Evolutionary conservation across 2,113 vertebrate species (phyloP).

Genomic region (Malurus cyaneus): DNA sequence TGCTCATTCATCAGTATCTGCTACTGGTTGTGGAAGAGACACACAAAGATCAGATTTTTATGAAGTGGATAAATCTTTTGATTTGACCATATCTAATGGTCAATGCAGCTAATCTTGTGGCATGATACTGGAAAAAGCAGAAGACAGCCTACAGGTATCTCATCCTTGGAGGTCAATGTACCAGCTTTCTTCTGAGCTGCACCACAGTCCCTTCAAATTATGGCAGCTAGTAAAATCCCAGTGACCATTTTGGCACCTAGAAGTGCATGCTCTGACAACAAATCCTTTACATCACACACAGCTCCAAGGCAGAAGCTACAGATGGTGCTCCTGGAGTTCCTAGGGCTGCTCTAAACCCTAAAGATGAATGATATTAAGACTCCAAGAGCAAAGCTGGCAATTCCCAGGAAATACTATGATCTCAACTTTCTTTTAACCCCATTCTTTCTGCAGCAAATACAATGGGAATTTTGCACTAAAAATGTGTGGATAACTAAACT

Average conservation of each 20-base stretch:
- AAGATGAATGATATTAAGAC: background rate
- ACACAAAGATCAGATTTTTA: background rate
- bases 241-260: background rate
- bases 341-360: background rate
- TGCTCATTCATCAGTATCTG: background rate
- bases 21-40: background rate
- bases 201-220: background rate
- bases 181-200: background rate
- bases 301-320: background rate
- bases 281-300: background rate
- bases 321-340: background rate
- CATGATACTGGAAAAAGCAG: background rate
- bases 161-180: accelerated
- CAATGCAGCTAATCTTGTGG: background rate
- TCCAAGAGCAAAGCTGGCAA: background rate
- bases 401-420: background rate
- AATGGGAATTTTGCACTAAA: background rate
- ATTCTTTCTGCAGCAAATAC: background rate
- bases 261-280: background rate
- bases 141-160: background rate
- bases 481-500: background rate
- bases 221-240: background rate
- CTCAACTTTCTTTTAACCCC: background rate
- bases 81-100: background rate
- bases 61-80: background rate